These are phyloP conservation scores for Suillia variegata DNA, from an alignment of 2,888 invertebrate species.

Conservation along the genomic window DNA sequence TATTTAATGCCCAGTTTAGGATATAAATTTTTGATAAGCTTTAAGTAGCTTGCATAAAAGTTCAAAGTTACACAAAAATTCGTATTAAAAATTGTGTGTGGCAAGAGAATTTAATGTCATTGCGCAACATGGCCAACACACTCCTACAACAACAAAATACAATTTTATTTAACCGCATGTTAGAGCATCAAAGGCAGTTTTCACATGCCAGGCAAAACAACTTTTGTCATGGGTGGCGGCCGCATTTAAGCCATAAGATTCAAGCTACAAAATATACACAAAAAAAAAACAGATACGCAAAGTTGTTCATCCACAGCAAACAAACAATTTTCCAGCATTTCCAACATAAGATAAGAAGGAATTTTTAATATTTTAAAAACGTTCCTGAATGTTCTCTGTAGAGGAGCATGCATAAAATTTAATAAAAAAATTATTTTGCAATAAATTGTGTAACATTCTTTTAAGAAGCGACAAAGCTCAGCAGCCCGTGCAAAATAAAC, in stretches of 20 bases:
- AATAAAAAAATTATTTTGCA: constrained; percentile 48
- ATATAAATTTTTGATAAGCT: too few relatives aligned
- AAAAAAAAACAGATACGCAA: too few relatives aligned
- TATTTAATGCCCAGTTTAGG: too few relatives aligned
- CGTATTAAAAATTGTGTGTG: background rate
- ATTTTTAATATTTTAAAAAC: constrained; percentile 51
- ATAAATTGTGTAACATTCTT: constrained; percentile 53
- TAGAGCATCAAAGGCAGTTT: background rate
- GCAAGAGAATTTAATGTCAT: background rate
- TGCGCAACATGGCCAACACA: background rate
- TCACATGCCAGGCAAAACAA: background rate
- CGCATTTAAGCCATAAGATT: too few relatives aligned
- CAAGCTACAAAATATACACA: too few relatives aligned
- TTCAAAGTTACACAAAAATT: background rate
- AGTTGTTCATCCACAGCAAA: too few relatives aligned
- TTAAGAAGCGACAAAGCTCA: constrained; percentile 6
- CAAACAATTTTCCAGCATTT: background rate
- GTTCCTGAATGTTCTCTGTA: constrained; percentile 4
- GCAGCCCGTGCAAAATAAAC: too few relatives aligned
- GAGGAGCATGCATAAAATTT: constrained; percentile 22
- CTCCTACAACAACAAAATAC: background rate
- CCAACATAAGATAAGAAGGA: constrained; percentile 34
- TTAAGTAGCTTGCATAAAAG: background rate
- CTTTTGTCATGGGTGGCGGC: too few relatives aligned
- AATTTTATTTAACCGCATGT: constrained; percentile 1